These are phyloP conservation scores for Drusus annulatus DNA, from an alignment of 1,140 invertebrate genomes.

Conservation along the genomic window DNA sequence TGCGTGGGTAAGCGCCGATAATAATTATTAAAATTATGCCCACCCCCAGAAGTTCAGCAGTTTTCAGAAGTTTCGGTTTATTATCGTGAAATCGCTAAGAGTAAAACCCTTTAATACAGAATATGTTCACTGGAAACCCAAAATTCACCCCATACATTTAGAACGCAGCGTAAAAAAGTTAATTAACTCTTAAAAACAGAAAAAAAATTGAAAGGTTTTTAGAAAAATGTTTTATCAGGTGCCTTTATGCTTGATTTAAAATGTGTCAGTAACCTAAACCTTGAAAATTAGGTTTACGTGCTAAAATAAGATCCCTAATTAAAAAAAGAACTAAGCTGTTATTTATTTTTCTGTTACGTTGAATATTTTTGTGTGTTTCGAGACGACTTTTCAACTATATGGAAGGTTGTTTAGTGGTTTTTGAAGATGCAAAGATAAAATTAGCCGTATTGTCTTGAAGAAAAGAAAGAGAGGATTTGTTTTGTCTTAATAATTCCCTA, in stretches of 20 bases:
- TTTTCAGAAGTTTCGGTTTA: slow-evolving; percentile 42
- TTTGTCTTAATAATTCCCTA: slow-evolving; percentile 35
- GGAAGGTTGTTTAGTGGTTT: neutral
- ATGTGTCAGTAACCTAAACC: too few species aligned
- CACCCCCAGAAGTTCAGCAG: slow-evolving; percentile 42
- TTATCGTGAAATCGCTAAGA: slow-evolving; percentile 24
- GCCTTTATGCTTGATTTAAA: too few species aligned
- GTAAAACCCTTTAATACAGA: neutral
- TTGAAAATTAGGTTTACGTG: too few species aligned
- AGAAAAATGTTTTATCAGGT: too few species aligned
- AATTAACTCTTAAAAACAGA: too few species aligned
- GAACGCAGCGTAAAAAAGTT: neutral
- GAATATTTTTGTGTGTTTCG: too few species aligned
- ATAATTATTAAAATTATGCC: slow-evolving; percentile 48
- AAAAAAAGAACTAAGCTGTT: too few species aligned
- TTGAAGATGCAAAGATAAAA: neutral
- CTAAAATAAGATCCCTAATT: too few species aligned
- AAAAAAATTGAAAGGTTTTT: too few species aligned
- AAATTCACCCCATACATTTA: neutral
- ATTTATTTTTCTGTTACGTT: too few species aligned
- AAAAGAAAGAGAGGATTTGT: slow-evolving; percentile 23
- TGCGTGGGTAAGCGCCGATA: slow-evolving; percentile 38
- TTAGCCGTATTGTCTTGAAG: slow-evolving; percentile 20
- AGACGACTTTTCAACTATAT: too few species aligned
- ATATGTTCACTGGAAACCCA: neutral